These are phyloP conservation scores for Saccopteryx bilineata DNA, from an alignment of 2,113 vertebrate genomes.

Conservation along the genomic window DNA sequence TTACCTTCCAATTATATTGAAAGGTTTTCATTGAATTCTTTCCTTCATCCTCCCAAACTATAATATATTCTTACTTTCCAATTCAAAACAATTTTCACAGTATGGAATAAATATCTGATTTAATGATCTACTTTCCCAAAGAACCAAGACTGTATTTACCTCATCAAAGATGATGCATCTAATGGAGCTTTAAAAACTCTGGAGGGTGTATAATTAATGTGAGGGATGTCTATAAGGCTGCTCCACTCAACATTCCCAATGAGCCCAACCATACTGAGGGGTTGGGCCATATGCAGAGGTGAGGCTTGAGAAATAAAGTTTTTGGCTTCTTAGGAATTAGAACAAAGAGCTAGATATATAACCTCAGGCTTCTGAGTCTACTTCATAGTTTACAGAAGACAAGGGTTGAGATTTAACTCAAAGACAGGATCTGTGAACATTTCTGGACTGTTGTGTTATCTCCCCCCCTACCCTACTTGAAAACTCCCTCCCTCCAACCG, in stretches of 20 bases:
- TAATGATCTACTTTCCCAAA: not conserved
- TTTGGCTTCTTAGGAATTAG: too few species aligned
- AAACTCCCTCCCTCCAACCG: not conserved
- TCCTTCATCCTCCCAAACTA: not conserved
- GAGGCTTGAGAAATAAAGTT: rapidly evolving
- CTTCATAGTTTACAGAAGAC: not conserved
- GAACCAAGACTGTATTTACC: not conserved
- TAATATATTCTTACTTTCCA: not conserved
- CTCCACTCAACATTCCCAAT: not conserved
- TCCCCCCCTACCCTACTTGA: too few species aligned
- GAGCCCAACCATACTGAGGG: not conserved
- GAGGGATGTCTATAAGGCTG: not conserved
- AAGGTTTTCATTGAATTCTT: not conserved
- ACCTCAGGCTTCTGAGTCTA: not conserved
- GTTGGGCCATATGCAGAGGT: too few species aligned
- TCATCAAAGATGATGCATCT: not conserved
- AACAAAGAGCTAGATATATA: rapidly evolving
- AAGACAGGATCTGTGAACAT: not conserved
- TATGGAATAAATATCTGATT: too few species aligned
- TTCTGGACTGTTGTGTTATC: not conserved
- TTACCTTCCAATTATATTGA: not conserved
- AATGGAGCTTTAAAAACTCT: not conserved
- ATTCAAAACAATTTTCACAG: not conserved
- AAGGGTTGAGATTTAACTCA: not conserved
- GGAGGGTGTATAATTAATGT: not conserved